These are phyloP conservation scores for Formica selysi DNA, from an alignment of 1,140 invertebrate genomes.

Conservation along the genomic window DNA sequence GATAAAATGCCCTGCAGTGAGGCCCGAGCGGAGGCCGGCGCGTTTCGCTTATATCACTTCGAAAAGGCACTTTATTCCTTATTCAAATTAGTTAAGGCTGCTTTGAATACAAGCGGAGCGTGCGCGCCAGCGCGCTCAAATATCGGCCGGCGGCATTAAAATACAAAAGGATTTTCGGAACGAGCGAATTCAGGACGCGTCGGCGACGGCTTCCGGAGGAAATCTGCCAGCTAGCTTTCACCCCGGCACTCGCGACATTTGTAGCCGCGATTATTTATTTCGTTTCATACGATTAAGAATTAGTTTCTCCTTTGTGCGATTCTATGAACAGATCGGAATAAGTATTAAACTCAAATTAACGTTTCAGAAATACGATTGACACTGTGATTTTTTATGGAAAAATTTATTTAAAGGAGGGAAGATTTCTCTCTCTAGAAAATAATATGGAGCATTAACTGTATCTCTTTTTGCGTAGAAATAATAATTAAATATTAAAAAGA, in stretches of 20 bases:
- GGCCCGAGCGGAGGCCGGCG: conserved; percentile 49
- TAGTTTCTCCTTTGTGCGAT: background rate
- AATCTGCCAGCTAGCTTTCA: conserved; percentile 61
- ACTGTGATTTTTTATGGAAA: too few relatives aligned
- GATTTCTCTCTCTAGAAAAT: background rate
- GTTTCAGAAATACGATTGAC: background rate
- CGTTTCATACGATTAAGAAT: conserved; percentile 29
- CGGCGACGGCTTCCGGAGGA: conserved; percentile 58
- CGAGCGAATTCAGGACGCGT: conserved; percentile 18
- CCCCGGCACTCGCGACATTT: conserved; percentile 30
- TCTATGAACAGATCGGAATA: background rate
- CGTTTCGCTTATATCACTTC: conserved; percentile 76
- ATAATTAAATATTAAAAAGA: background rate
- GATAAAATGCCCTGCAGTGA: conserved; percentile 72
- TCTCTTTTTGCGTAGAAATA: background rate
- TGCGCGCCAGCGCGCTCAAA: conserved; percentile 69
- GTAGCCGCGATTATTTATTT: conserved; percentile 34
- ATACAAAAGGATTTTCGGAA: conserved; percentile 79
- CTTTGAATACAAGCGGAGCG: conserved; percentile 78
- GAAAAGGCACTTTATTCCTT: conserved; percentile 81
- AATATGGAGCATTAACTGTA: background rate
- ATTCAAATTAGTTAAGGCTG: conserved; percentile 80
- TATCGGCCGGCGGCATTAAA: conserved; percentile 76
- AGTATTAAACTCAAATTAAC: background rate
- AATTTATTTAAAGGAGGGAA: too few relatives aligned